A percentile compares a stretch with the other conserved stretches of the same genome.
Conservation (phyloP, 2,888 invertebrate genomes). For the Eristalis intricaria region DNA sequence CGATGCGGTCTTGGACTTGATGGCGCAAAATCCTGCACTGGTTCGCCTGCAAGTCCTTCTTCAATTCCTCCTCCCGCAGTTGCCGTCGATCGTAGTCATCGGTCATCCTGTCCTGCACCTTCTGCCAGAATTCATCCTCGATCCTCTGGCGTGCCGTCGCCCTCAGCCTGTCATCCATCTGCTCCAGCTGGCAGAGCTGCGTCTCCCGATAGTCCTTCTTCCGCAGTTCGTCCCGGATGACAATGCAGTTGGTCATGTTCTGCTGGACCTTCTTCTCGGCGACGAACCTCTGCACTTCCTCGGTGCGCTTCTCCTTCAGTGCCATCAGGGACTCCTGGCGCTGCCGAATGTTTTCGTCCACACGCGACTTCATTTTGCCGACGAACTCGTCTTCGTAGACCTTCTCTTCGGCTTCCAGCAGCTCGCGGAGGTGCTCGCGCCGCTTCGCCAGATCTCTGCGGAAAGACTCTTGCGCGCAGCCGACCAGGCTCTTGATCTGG, state of each 20-base stretch:
- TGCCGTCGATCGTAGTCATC: conserved; percentile 73
- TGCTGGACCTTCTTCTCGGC: conserved; percentile 76
- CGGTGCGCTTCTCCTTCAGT: conserved; percentile 75
- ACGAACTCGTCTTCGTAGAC: conserved; percentile 77
- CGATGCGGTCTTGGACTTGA: conserved; percentile 73
- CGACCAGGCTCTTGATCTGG: conserved; percentile 77
- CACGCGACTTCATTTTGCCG: conserved; percentile 76
- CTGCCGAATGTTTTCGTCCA: conserved; percentile 76
- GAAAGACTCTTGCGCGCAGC: conserved; percentile 76
- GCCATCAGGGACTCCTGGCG: conserved; percentile 76
- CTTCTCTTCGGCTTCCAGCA: conserved; percentile 77
- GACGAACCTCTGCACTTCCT: conserved; percentile 74
- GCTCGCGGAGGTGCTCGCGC: conserved; percentile 73
- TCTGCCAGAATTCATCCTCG: conserved; percentile 75
- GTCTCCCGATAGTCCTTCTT: conserved; percentile 75
- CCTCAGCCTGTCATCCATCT: conserved; percentile 77
- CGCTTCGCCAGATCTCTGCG: conserved; percentile 75
- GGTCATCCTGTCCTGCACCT: conserved; percentile 74
- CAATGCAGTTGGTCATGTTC: conserved; percentile 78
- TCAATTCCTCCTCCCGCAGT: conserved; percentile 72
- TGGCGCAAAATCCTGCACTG: conserved; percentile 70
- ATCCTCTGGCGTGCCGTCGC: conserved; percentile 73
- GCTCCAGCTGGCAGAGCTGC: conserved; percentile 76
- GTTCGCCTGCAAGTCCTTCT: conserved; percentile 72
- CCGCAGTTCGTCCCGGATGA: conserved; percentile 77